Evolutionary conservation across 2,113 vertebrate genomes (phyloP), one percentile per base, ranked within the genome.

Genomic region (Pollachius pollachius): DNA sequence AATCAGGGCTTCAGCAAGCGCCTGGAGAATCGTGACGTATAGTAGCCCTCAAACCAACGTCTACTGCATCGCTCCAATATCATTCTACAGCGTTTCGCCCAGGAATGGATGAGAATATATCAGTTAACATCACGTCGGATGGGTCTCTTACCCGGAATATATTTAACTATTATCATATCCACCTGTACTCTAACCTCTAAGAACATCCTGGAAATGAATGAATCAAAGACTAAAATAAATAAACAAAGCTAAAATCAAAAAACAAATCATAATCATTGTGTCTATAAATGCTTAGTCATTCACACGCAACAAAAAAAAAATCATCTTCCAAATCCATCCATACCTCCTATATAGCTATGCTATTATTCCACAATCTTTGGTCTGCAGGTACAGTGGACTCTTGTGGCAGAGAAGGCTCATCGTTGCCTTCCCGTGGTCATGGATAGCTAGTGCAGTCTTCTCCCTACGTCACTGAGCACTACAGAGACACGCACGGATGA

Each of bases 371-470:
- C 17, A 41, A 18, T 5, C 21, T 79, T 16, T 81, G 68, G 61
- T 59, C 52, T 67, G 65, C 65, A 67, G 23, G 30, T 1, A 64
- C 60, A 18, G 18, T 19, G 23, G 48, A 15, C 65, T 16, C 70
- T 5, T 80, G 74, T 74, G 61, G 69, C 7, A 76, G 54, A 68
- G 52, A 86, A 89, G 86, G 89, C 80, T 88, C 84, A 79, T 74
- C 78, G 76, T 86, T 90, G 89, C 90, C 90, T 85, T 90, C 89
- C 80, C 82, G 90, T 89, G 90, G 90, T 56, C 70, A 80, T 18
- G 82, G 52, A 64, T 74, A 62, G 85, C 12, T 25, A 90, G 67
- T 89, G 85, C 89, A 90, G 72, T 41, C 54, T 70, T 21, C 6
- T 15, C 8, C 56, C 56, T 3, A 65, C 69, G 67, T 77, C 76